phyloP scores from a whole-genome alignment of 1,140 invertebrate genomes.

The Polypedilum vanderplanki region DNA sequence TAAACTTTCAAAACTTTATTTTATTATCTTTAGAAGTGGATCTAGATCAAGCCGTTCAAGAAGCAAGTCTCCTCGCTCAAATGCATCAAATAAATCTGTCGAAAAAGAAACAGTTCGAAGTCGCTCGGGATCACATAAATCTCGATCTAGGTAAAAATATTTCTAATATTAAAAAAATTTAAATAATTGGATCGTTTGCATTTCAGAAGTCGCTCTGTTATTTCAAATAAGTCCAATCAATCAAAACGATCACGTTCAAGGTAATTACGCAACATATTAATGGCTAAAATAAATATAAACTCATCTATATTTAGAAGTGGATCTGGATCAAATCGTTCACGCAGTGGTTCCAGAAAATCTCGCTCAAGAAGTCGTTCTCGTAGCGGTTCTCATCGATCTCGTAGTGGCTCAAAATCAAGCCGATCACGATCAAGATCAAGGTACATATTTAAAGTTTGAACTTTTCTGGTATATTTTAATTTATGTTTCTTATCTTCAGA shows the following conservation, averaged over 20 bases:
- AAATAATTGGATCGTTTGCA: not conserved
- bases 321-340: slow-evolving; percentile 35
- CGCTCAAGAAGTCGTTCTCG: slow-evolving; percentile 36
- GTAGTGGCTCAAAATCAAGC: slow-evolving; percentile 36
- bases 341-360: slow-evolving; percentile 36
- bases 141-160: no score
- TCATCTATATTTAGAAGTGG: slow-evolving; percentile 29
- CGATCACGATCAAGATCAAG: slow-evolving; percentile 31
- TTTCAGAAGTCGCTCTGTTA: not conserved
- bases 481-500: slow-evolving; percentile 29
- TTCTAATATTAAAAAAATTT: no score
- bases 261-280: not conserved
- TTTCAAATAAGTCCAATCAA: not conserved
- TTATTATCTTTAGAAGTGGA: not conserved
- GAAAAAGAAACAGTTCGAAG: no score
- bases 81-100: no score
- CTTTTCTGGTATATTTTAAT: no score
- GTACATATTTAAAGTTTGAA: not conserved
- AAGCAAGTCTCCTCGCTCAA: no score
- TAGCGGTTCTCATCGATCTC: slow-evolving; percentile 31
- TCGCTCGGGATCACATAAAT: no score
- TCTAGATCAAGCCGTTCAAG: no score
- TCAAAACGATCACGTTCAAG: not conserved
- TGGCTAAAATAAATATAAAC: no score
- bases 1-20: no score